Percentiles rank a stretch among this genome's conserved stretches.
Conservation (phyloP, 2,113 vertebrate species). For the Motacilla tschutschensis region DNA sequence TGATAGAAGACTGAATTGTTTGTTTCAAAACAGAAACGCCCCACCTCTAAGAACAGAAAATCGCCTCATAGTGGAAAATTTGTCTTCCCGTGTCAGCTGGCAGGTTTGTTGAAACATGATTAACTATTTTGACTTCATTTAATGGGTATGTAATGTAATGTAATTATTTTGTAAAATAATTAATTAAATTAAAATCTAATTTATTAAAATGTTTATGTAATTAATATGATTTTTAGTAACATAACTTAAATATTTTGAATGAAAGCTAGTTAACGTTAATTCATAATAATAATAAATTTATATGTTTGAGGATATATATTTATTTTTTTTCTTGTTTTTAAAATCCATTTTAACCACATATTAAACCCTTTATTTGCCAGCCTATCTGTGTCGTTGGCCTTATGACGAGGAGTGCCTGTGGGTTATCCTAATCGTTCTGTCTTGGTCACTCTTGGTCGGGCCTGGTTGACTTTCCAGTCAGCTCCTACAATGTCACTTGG, state of each 20-base stretch:
- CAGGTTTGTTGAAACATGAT: conserved; percentile 85
- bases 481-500: conserved; percentile 91
- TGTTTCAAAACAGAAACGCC: conserved; percentile 76
- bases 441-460: conserved; percentile 98
- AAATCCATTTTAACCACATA: conserved; percentile 96
- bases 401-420: conserved; percentile 93
- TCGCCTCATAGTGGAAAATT: conserved; percentile 92
- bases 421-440: conserved; percentile 95
- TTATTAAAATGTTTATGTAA: conserved; percentile 37
- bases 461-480: conserved; percentile 94
- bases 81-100: conserved; percentile 96
- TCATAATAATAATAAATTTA: conserved; percentile 59
- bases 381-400: conserved; percentile 99
- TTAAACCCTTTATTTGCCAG: conserved; percentile 99
- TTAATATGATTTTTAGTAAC: conserved; percentile 43
- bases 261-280: conserved; percentile 62
- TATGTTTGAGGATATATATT: conserved; percentile 75
- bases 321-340: conserved; percentile 74
- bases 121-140: conserved; percentile 69
- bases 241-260: conserved; percentile 65
- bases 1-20: neutral
- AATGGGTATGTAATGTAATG: conserved; percentile 71
- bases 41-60: conserved; percentile 95
- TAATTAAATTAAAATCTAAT: conserved; percentile 54
- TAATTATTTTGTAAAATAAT: conserved; percentile 62